Evolutionary conservation across 2,888 invertebrate genomes (phyloP), one percentile per base, ranked within the genome.

Genomic region (Bhutanitis thaidina): DNA sequence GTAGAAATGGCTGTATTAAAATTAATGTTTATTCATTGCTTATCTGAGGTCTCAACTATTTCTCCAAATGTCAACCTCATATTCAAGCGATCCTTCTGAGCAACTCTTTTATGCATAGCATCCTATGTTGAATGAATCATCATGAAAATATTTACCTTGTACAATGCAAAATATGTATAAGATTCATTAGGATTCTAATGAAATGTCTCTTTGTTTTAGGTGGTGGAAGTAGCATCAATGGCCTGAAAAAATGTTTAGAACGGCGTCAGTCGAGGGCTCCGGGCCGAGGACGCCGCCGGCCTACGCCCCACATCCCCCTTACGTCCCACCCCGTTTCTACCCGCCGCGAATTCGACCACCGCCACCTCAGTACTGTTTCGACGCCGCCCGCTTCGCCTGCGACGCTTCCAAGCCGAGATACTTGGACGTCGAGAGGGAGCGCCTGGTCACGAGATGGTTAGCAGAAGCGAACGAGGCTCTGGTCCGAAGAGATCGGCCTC

Each of bases 231-330:
- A 71, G 64, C 70, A 74, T 77, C 81, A 71, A 88, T 87, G 87
- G 80, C 78, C 78, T 86, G 87, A 85, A 67, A 74, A 60, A 58
- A 88, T 89, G 88, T 89, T 88, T 70, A 73, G 88, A 64, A 86
- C 88, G 86, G 88, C 87, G 84, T 88, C 88, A 78, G 83, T 84
- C 66, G 88, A 89, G 74, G 86, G 88, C 71, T 88, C 88, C 45
- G 87, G 82, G 77, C 86, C 87, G 68, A 77, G 88, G 76, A 87
- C 88, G 74, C 88, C 88, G 64, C 88, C 88, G 57, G 87, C 88
- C 64, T 89, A 89, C 75, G 88, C 86, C 55, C 83, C 85, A n/a
- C 87, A 85, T 61, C 86, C 86, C 40, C 60, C 60, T 16, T 83
- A 84, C 76, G 80, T 77, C 55, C 86, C 85, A 1, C 88, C 87